Base-by-base conservation (phyloP, 2,888 invertebrate species). In the Heliconius charithonia region DNA sequence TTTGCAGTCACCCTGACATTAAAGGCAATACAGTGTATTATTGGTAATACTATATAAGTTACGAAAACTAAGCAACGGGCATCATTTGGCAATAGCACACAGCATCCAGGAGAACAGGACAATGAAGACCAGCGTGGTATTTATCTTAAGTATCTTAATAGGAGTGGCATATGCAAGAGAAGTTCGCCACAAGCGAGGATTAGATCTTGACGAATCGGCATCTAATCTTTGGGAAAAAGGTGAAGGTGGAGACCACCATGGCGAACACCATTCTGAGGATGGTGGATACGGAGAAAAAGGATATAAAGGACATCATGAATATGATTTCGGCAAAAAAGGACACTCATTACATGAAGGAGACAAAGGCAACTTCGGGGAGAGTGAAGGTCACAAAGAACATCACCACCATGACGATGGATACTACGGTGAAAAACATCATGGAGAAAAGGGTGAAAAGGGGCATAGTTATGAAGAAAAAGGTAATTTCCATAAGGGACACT, bases 401-500 rank as follows among this genome's bases (percentile, higher is more conserved):
- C 96, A 97, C 84, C 95, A 96, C 83, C 96, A 97, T 85, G 96
- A 96, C 79, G 96, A 96, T 56, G 97, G 96, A 0, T 96, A 96
- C 89, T 95, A 96, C 83, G 94, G 93, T n/a, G 96, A 96, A 81
- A 96, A 96, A 80, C 93, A 96, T 83, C 95, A 96, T 79, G 96
- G 96, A 2, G 96, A 96, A 79, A 96, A 97, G 84, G 96, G 96
- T 3, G 96, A 96, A 83, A 96, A 96, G 80, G 96, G 96, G 0
- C 89, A 93, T 56, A 90, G 92, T 7, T 94, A 93, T 81, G 95
- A 95, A 87, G 95, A 95, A 84, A 91, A 93, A 82, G 97, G 97
- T 73, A 96, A 96, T 83, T 98, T 96, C 90, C 97, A 97, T 83
- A 98, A 98, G 87, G 98, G 98, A 0, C 97, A 98, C 91, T 96